A percentile compares a stretch with the other conserved stretches of the same genome.
phyloP scores from a whole-genome alignment of 2,797 vertebrate species.

The Enteromius unitaeniatus region DNA sequence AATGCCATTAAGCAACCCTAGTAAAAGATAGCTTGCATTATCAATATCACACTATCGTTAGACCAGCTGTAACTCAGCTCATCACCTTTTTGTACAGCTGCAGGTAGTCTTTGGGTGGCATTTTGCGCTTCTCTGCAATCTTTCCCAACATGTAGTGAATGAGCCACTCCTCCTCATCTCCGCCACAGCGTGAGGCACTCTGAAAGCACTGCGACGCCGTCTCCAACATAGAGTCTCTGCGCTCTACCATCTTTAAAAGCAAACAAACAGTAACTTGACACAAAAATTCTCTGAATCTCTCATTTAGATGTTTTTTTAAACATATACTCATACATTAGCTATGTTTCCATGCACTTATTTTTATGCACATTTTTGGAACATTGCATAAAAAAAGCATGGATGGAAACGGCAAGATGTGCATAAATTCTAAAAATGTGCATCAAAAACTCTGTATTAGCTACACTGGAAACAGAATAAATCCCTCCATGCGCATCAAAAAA shows the following conservation, averaged over 20 bases:
- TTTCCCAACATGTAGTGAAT: slow-evolving; percentile 99
- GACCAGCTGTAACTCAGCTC: neutral
- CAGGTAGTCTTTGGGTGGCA: slow-evolving; percentile 85
- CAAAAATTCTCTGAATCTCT: neutral
- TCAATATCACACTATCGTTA: neutral
- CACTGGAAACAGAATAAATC: too few species aligned
- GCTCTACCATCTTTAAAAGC: slow-evolving; percentile 87
- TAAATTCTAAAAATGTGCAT: too few species aligned
- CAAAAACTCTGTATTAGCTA: too few species aligned
- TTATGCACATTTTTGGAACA: too few species aligned
- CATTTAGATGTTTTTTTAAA: neutral
- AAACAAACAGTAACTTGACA: slow-evolving; percentile 42
- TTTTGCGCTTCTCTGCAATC: slow-evolving; percentile 93
- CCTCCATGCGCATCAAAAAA: too few species aligned
- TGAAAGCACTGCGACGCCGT: slow-evolving; percentile 91
- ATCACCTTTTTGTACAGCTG: slow-evolving; percentile 90
- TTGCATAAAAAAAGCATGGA: too few species aligned
- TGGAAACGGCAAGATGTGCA: too few species aligned
- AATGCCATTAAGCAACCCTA: neutral
- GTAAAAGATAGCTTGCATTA: neutral
- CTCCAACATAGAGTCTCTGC: slow-evolving; percentile 92
- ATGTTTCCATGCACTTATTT: too few species aligned
- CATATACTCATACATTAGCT: neutral
- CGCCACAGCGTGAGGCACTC: slow-evolving; percentile 89
- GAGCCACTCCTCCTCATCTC: slow-evolving; percentile 97